Conservation (phyloP, 2,113 vertebrate genomes). For the Saccopteryx bilineata region DNA sequence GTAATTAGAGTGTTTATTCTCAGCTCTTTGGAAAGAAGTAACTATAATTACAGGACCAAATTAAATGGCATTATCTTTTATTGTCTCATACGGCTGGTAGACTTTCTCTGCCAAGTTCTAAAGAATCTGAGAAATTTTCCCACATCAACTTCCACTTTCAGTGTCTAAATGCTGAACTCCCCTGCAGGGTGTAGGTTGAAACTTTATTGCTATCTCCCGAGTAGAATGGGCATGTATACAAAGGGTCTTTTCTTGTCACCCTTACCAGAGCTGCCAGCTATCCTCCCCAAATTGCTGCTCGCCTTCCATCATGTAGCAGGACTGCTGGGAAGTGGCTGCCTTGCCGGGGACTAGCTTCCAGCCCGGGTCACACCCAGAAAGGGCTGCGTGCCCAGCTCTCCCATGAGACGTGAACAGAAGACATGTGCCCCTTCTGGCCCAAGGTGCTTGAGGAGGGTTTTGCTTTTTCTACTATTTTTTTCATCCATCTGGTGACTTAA, state of each 20-base stretch:
- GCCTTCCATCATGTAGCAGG: not conserved
- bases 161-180: not conserved
- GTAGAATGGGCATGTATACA: not conserved
- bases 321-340: not conserved
- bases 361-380: not conserved
- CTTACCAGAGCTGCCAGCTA: not conserved
- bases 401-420: not conserved
- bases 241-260: not conserved
- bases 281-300: not conserved
- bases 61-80: conserved; percentile 81
- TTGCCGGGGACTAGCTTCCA: not conserved
- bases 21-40: conserved; percentile 77
- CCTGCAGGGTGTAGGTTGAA: not conserved
- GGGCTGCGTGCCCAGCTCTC: not conserved
- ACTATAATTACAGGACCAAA: conserved; percentile 81
- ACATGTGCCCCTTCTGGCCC: not conserved
- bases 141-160: conserved; percentile 10
- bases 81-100: conserved; percentile 74
- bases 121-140: conserved; percentile 52
- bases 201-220: not conserved
- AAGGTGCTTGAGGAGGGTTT: not conserved
- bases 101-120: conserved; percentile 66
- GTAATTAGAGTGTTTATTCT: conserved; percentile 83
- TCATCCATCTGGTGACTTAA: not conserved
- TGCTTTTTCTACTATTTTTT: not conserved